Conservation (phyloP, 2,888 invertebrate species). For the Zele albiditarsus region DNA sequence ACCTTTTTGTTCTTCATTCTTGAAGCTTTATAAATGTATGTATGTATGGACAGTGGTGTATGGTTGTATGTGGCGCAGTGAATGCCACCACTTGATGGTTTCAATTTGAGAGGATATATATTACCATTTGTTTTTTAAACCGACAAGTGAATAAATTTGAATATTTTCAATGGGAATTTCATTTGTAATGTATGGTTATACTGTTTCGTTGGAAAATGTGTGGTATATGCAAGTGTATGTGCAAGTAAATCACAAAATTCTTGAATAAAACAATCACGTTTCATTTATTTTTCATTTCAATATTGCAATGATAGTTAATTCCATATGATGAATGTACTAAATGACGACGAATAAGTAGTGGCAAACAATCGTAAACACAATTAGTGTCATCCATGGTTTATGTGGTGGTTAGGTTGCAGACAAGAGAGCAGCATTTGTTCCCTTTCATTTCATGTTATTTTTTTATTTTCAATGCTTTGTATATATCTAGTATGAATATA, state of each 20-base stretch:
- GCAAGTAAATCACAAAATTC: too few relatives aligned
- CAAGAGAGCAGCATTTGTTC: neutral
- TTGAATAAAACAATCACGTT: too few relatives aligned
- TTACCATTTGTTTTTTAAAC: slow-evolving; percentile 24
- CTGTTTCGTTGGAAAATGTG: too few relatives aligned
- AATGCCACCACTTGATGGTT: slow-evolving; percentile 1
- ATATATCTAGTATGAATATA: slow-evolving; percentile 64
- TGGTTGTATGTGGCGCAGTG: neutral
- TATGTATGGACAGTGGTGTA: too few relatives aligned
- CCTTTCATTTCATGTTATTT: neutral
- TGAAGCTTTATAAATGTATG: slow-evolving; percentile 1
- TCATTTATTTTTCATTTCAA: neutral
- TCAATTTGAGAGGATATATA: slow-evolving; percentile 24
- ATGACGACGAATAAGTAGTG: slow-evolving; percentile 33
- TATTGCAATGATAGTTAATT: too few relatives aligned
- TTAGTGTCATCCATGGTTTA: slow-evolving; percentile 60
- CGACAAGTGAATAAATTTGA: slow-evolving; percentile 40
- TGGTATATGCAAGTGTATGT: too few relatives aligned
- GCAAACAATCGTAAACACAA: slow-evolving; percentile 64
- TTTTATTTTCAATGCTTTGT: slow-evolving; percentile 43
- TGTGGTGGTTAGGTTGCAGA: slow-evolving; percentile 24
- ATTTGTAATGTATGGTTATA: too few relatives aligned
- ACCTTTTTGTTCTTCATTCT: slow-evolving; percentile 29
- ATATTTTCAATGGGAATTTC: slow-evolving; percentile 24
- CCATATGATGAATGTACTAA: neutral